These are phyloP conservation scores for Teinopalpus imperialis DNA, from an alignment of 2,888 invertebrate species.

Conservation along the genomic window DNA sequence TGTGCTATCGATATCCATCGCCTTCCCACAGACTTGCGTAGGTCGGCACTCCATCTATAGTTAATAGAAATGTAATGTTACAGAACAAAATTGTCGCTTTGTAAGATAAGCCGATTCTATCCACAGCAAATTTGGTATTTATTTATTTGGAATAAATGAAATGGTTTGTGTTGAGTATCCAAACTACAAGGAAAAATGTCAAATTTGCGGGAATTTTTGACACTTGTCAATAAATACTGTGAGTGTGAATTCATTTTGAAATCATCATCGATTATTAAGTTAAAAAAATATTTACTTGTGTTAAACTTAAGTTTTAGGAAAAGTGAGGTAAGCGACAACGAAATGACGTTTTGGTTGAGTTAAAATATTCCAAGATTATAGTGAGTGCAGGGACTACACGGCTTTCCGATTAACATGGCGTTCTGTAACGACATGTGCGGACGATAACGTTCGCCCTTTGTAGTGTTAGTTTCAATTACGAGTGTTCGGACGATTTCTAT, in stretches of 20 bases:
- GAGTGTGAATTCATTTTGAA: slow-evolving; percentile 48
- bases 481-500: slow-evolving; percentile 43
- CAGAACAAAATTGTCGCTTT: too few species aligned
- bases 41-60: too few species aligned
- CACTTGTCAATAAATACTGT: slow-evolving; percentile 77
- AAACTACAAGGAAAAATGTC: slow-evolving; percentile 40
- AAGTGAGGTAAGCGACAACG: slow-evolving; percentile 38
- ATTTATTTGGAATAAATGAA: too few species aligned
- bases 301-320: slow-evolving; percentile 32
- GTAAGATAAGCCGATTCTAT: too few species aligned
- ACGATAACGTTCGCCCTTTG: slow-evolving; percentile 69
- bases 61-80: too few species aligned
- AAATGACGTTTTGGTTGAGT: slow-evolving; percentile 30
- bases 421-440: slow-evolving; percentile 73
- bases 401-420: slow-evolving; percentile 72
- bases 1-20: too few species aligned
- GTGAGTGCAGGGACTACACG: slow-evolving; percentile 43
- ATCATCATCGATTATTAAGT: slow-evolving; percentile 60
- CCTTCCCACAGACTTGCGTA: too few species aligned
- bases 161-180: not conserved
- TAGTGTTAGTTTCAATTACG: slow-evolving; percentile 54
- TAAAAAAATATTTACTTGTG: slow-evolving; percentile 39
- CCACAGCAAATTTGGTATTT: too few species aligned
- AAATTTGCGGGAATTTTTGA: slow-evolving; percentile 75
- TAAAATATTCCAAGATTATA: slow-evolving; percentile 37